Evolutionary conservation across 2,113 vertebrate species (phyloP).

Genomic region (Sinocyclocheilus grahami): DNA sequence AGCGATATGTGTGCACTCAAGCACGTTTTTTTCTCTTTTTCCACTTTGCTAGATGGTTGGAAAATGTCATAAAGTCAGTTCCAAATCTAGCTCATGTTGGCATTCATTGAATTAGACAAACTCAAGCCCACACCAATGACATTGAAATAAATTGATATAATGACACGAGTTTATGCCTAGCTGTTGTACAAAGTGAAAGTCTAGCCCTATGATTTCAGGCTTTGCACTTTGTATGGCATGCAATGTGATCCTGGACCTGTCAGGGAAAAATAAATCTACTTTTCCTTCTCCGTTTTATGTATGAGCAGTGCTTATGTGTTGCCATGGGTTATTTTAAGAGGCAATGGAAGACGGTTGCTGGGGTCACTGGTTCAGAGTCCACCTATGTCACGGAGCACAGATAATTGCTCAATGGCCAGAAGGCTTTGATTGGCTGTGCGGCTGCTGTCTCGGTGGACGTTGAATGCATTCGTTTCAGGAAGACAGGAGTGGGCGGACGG

Average conservation of each 20-base stretch:
- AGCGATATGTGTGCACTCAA: conserved; percentile 70
- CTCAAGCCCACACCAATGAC: conserved; percentile 80
- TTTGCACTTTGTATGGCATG: conserved; percentile 70
- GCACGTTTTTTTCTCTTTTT: conserved; percentile 65
- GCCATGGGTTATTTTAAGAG: conserved; percentile 71
- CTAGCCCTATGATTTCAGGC: conserved; percentile 66
- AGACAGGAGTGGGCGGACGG: conserved; percentile 70
- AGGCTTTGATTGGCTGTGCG: conserved; percentile 73
- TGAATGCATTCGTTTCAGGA: conserved; percentile 57
- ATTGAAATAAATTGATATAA: conserved; percentile 90
- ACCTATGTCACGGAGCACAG: conserved; percentile 67
- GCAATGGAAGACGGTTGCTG: conserved; percentile 57
- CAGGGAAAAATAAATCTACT: conserved; percentile 65
- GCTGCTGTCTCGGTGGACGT: conserved; percentile 68
- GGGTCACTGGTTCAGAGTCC: conserved; percentile 67
- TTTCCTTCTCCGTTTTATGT: conserved; percentile 44
- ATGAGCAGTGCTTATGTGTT: conserved; percentile 50
- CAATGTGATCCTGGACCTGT: conserved; percentile 70
- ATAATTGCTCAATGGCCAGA: conserved; percentile 76
- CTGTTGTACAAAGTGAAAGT: conserved; percentile 67
- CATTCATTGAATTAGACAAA: conserved; percentile 81
- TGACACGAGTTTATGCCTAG: conserved; percentile 76
- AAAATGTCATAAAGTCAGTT: conserved; percentile 73
- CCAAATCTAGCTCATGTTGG: conserved; percentile 72
- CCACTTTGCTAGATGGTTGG: conserved; percentile 74